Evolutionary conservation across 2,113 vertebrate genomes (phyloP).

Genomic region (Pseudopodoces humilis): DNA sequence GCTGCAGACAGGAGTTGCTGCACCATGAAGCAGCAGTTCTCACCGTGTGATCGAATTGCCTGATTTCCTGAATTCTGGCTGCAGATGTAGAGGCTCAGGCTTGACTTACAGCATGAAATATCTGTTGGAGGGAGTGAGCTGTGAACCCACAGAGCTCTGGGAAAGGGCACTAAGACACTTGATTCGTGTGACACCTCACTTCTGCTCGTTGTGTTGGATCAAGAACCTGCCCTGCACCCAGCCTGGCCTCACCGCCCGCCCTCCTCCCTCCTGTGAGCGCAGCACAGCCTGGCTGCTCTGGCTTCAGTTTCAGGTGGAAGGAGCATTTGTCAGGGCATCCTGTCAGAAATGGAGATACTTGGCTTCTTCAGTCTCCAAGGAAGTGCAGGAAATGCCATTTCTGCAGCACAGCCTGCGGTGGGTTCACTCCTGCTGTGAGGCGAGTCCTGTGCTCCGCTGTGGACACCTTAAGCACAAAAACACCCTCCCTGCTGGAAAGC

Average conservation of each 20-base stretch:
- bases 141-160: neutral
- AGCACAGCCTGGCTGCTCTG: neutral
- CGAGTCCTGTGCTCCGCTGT: fast-evolving
- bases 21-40: neutral
- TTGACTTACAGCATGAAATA: neutral
- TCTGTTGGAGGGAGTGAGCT: neutral
- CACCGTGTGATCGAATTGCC: neutral
- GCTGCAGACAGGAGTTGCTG: neutral
- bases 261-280: neutral
- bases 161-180: neutral
- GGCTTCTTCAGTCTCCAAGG: neutral
- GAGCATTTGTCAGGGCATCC: neutral
- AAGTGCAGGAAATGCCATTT: neutral
- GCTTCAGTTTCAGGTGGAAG: neutral
- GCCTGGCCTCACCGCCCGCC: fast-evolving
- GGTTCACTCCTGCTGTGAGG: too few relatives aligned
- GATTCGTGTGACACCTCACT: neutral
- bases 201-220: neutral
- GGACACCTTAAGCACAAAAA: neutral
- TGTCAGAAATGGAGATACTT: neutral
- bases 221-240: neutral
- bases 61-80: neutral
- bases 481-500: neutral
- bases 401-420: fast-evolving
- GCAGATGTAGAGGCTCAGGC: neutral